A percentile compares a stretch with the other conserved stretches of the same genome.
phyloP scores from a whole-genome alignment of 2,113 vertebrate species.

The Rhipidura dahli region DNA sequence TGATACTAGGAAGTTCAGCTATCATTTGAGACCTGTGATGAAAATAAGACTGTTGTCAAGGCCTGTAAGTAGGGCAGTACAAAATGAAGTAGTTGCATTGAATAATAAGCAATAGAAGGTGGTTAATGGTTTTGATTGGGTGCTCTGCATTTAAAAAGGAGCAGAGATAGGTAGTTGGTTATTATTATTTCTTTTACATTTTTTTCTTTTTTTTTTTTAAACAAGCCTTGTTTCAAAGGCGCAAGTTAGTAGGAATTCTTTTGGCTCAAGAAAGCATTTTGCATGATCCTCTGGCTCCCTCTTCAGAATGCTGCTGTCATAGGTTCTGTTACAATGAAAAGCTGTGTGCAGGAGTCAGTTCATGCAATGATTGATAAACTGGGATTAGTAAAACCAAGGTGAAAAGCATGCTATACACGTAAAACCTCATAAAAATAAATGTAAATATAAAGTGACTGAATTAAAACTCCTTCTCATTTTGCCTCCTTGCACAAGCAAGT shows the following conservation, averaged over 20 bases:
- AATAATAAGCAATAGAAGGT: neutral
- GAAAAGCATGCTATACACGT: neutral
- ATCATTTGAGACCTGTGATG: neutral
- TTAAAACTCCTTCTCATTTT: neutral
- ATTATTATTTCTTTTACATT: neutral
- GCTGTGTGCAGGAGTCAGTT: neutral
- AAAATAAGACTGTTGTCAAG: neutral
- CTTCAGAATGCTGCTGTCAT: neutral
- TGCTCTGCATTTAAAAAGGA: neutral
- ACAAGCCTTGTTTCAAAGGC: neutral
- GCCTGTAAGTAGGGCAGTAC: neutral
- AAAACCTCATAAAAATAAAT: neutral
- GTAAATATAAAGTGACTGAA: neutral
- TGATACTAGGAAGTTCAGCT: neutral
- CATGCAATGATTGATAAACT: neutral
- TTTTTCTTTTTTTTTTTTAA: neutral
- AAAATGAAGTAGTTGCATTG: neutral
- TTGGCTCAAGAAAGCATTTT: neutral
- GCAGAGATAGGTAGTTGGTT: neutral
- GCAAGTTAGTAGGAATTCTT: neutral
- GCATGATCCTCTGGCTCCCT: slow-evolving; percentile 26
- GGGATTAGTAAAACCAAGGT: neutral
- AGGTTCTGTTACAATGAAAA: neutral
- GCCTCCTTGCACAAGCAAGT: neutral
- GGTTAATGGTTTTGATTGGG: neutral